Conservation (phyloP, 35 echinoderm and acorn worm genomes). For the Diadema setosum region DNA sequence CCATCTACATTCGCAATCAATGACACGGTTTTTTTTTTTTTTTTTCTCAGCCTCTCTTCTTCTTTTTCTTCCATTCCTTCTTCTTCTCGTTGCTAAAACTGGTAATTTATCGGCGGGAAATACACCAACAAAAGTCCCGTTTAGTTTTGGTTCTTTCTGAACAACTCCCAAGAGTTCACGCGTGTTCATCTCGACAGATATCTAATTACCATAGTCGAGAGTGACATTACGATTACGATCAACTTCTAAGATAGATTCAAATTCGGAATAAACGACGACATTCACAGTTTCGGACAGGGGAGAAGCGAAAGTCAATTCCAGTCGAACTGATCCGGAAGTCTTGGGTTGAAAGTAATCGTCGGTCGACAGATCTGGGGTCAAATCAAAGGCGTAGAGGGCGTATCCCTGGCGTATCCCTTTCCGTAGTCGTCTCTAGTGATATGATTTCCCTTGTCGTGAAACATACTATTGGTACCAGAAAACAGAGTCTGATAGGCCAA, state of each 20-base stretch:
- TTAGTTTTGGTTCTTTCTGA: not conserved
- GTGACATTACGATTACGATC: constrained; percentile 52
- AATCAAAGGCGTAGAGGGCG: constrained; percentile 45
- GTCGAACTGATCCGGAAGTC: constrained; percentile 30
- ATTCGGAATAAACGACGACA: constrained; percentile 9
- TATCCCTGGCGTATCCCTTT: too few species aligned
- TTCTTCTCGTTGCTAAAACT: not conserved
- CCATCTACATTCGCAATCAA: constrained; percentile 28
- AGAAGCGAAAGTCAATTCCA: constrained; percentile 51
- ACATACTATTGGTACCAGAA: constrained; percentile 29
- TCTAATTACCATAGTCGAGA: constrained; percentile 15
- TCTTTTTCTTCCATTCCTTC: too few species aligned
- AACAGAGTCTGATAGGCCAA: constrained; percentile 43
- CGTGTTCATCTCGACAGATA: not conserved
- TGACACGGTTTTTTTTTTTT: not conserved
- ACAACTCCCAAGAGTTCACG: too few species aligned
- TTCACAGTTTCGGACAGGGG: constrained; percentile 35
- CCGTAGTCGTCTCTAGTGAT: constrained; percentile 16
- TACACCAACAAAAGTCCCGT: constrained; percentile 5
- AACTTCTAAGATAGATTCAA: constrained; percentile 27
- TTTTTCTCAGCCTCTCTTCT: too few species aligned
- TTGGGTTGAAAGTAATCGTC: constrained; percentile 37
- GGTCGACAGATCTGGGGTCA: constrained; percentile 39
- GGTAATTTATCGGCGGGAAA: constrained; percentile 41
- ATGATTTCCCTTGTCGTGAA: constrained; percentile 5